Conservation (phyloP, 1,140 invertebrate genomes). For the Parapsyche elsis region DNA sequence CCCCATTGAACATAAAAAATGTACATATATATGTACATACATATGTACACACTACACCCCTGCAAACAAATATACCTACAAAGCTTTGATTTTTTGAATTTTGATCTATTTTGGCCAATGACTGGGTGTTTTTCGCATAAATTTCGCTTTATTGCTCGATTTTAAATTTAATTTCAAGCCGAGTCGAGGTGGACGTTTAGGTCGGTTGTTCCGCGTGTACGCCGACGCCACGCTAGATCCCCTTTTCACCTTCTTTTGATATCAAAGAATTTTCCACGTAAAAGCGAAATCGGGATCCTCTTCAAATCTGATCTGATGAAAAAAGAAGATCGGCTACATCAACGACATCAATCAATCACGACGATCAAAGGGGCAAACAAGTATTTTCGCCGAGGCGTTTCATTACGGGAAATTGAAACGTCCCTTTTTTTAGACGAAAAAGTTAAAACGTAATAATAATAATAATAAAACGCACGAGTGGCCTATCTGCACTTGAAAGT, state of each 20-base stretch:
- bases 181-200: no score
- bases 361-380: slow-evolving; percentile 38
- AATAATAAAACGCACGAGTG: background rate
- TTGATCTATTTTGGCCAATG: no score
- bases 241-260: slow-evolving; percentile 29
- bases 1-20: no score
- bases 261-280: slow-evolving; percentile 31
- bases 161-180: background rate
- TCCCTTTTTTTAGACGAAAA: background rate
- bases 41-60: no score
- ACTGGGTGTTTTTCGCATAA: no score
- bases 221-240: background rate
- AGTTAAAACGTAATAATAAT: background rate
- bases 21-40: no score
- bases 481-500: slow-evolving; percentile 1
- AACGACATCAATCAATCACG: slow-evolving; percentile 42
- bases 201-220: background rate
- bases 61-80: background rate
- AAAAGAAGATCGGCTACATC: slow-evolving; percentile 31
- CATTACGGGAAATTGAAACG: slow-evolving; percentile 39
- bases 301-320: slow-evolving; percentile 39
- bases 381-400: slow-evolving; percentile 36
- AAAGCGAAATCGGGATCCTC: slow-evolving; percentile 38
- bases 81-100: no score
- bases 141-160: no score